These are phyloP conservation scores for Ennomos fuscantarius DNA, from an alignment of 2,888 invertebrate genomes.

Conservation along the genomic window DNA sequence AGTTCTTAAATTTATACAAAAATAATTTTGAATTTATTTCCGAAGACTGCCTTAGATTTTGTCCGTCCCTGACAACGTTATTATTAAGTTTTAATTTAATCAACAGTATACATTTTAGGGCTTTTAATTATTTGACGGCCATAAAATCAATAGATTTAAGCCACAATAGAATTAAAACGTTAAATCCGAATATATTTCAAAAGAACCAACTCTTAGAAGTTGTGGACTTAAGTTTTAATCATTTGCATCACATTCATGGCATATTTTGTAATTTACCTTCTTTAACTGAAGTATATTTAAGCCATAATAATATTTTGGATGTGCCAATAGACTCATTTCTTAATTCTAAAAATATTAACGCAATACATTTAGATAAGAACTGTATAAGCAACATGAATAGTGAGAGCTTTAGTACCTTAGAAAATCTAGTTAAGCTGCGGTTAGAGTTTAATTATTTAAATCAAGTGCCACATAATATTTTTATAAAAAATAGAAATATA, in stretches of 20 bases:
- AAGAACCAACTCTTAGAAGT: slow-evolving; percentile 91
- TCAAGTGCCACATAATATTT: slow-evolving; percentile 91
- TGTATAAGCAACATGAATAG: slow-evolving; percentile 93
- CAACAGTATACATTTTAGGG: slow-evolving; percentile 90
- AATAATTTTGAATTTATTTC: slow-evolving; percentile 94
- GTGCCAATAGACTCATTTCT: slow-evolving; percentile 93
- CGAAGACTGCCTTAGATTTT: slow-evolving; percentile 93
- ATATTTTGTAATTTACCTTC: slow-evolving; percentile 93
- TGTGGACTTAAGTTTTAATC: slow-evolving; percentile 95
- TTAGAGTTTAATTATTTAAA: slow-evolving; percentile 94
- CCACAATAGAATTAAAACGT: slow-evolving; percentile 93
- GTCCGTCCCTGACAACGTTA: slow-evolving; percentile 92
- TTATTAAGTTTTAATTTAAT: slow-evolving; percentile 95
- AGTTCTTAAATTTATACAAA: slow-evolving; percentile 93
- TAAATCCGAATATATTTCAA: slow-evolving; percentile 91
- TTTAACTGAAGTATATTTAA: slow-evolving; percentile 91
- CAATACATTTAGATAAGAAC: slow-evolving; percentile 94
- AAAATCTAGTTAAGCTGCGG: slow-evolving; percentile 91
- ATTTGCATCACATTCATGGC: slow-evolving; percentile 94
- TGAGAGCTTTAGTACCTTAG: slow-evolving; percentile 90
- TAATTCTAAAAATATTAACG: slow-evolving; percentile 90
- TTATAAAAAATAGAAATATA: slow-evolving; percentile 90
- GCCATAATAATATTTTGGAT: slow-evolving; percentile 95
- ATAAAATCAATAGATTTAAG: slow-evolving; percentile 94
- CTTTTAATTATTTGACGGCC: slow-evolving; percentile 90